These are phyloP conservation scores for Eospalax fontanierii DNA, from an alignment of 2,797 vertebrate genomes.

Conservation along the genomic window DNA sequence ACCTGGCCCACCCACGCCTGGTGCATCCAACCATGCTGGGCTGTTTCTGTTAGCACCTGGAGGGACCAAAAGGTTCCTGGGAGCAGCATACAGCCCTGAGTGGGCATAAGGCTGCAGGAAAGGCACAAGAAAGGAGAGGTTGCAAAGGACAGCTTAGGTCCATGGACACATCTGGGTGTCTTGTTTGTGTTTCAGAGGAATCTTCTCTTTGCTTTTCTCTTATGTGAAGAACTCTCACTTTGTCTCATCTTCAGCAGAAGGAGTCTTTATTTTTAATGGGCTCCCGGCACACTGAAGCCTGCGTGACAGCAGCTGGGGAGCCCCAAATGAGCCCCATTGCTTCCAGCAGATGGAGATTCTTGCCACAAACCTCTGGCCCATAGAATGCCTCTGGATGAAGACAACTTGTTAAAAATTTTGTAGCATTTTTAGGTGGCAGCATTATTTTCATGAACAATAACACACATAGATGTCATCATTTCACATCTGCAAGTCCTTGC, in stretches of 20 bases:
- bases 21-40: background rate
- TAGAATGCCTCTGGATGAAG: background rate
- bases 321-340: background rate
- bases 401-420: background rate
- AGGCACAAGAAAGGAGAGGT: background rate
- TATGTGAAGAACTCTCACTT: background rate
- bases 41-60: background rate
- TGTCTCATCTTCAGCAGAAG: background rate
- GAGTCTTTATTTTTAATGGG: slow-evolving; percentile 31
- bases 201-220: background rate
- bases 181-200: background rate
- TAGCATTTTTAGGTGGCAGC: background rate
- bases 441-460: slow-evolving; percentile 10
- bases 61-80: background rate
- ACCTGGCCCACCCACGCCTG: background rate
- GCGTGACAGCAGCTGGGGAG: background rate
- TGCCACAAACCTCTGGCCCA: background rate
- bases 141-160: background rate
- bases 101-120: background rate
- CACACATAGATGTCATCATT: background rate
- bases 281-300: background rate
- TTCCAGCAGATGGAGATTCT: slow-evolving; percentile 1
- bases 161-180: background rate
- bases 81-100: background rate
- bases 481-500: background rate